Base-by-base conservation (phyloP, 2,888 invertebrate genomes). In the Cotesia congregata region DNA sequence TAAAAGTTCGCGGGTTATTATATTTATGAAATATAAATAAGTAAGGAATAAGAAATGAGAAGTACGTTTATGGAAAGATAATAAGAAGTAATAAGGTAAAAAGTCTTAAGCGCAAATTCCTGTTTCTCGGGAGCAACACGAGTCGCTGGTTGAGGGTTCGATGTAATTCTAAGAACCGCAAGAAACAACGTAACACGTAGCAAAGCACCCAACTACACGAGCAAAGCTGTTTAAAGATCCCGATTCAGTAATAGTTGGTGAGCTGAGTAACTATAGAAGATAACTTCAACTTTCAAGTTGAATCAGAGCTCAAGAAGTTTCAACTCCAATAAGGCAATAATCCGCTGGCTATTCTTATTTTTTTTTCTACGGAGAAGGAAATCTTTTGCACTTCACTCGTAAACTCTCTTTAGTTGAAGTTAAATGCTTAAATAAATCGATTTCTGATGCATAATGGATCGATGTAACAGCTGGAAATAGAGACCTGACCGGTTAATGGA, bases 41-140 rank as follows among this genome's bases (percentile, higher is more conserved):
- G 5, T 12, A 71, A 4, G 5, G 30, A 12, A 3, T 15, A 3
- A 38, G 7, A 67, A 59, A 74, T n/a, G 39, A 40, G 20, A 67
- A 20, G 62, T 39, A 12, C 38, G 12, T 59, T 15, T 73, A 20
- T 73, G 17, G 5, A 20, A 30, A 62, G n/a, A 15, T n/a, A 38
- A 15, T 41, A 38, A 61, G 41, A 20, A 40, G 60, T 59, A 17
- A 64, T 62, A 64, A n/a, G 17, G 59, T 50, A 78, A 76, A 76
- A 78, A 72, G 72, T 76, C 80, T 82, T 82, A 83, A 84, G 85
- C 85, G 84, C 80, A 81, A 83, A 86, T 85, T 83, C 86, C 83
- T 85, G 85, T 85, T 85, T 79, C 83, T 80, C 79, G 78, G 69
- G 75, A 76, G 79, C 78, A 81, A 82, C 80, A 81, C 79, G 77